Conservation (phyloP, 2,888 invertebrate genomes). For the Endotricha flammealis region DNA sequence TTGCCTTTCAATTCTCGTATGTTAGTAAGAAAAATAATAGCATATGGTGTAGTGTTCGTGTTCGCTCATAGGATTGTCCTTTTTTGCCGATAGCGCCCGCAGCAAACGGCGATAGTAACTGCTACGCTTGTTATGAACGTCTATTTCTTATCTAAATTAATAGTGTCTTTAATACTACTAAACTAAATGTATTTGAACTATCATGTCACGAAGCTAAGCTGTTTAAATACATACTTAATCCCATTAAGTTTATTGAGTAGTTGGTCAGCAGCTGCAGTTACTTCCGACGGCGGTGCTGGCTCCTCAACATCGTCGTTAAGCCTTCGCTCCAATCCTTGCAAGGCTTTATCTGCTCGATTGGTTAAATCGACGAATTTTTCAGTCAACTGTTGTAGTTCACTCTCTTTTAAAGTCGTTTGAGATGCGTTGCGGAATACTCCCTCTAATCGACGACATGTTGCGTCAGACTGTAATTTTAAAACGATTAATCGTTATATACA, state of each 20-base stretch:
- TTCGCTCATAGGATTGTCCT: too few species aligned
- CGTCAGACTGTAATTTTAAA: constrained; percentile 53
- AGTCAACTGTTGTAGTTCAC: constrained; percentile 60
- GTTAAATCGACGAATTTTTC: constrained; percentile 69
- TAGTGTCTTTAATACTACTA: too few species aligned
- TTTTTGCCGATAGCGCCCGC: too few species aligned
- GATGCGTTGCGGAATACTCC: constrained; percentile 56
- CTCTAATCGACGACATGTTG: constrained; percentile 59
- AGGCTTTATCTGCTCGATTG: constrained; percentile 63
- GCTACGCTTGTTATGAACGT: too few species aligned
- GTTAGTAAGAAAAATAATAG: too few species aligned
- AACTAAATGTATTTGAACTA: too few species aligned
- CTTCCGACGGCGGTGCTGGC: constrained; percentile 43
- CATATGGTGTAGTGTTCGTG: too few species aligned
- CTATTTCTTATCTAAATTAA: too few species aligned
- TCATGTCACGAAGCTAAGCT: too few species aligned
- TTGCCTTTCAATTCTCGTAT: too few species aligned
- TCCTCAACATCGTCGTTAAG: constrained; percentile 45
- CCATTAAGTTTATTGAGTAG: constrained; percentile 51
- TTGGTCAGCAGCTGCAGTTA: constrained; percentile 52
- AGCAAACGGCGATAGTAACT: too few species aligned
- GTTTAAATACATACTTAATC: constrained; percentile 44
- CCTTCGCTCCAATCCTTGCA: constrained; percentile 56
- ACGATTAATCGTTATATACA: too few species aligned
- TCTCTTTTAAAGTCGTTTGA: constrained; percentile 53